Evolutionary conservation across 2,888 invertebrate genomes (phyloP), one percentile per base, ranked within the genome.

Genomic region (Chymomyza amoena): DNA sequence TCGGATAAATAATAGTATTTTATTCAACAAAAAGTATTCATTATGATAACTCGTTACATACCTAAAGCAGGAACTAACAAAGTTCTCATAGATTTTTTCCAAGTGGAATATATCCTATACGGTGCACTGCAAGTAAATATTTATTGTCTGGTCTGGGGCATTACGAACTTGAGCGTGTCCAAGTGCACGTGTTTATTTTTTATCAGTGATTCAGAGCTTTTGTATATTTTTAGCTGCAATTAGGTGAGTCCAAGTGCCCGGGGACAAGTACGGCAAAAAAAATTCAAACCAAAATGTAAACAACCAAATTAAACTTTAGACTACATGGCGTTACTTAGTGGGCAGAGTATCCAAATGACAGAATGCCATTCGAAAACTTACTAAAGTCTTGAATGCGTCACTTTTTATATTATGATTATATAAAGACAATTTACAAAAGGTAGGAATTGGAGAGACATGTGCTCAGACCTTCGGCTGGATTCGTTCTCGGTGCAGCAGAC

Each of bases 161-260:
- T 0, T 4, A 9, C 13, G 52, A 15, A 15, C 52, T 18, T 15
- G 52, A 18, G 32, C n/a, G 51, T 66, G 18, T 45, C 56, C 18
- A 50, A 61, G 52, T 45, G 39, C 39, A 45, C 39, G 45, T 70
- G 65, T 71, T 20, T 25, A n/a, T n/a, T 25, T 25, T 76, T 72
- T 76, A 78, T 76, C 78, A 63, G 70, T 87, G 83, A 84, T 69
- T 78, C 87, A 87, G 78, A 60, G 69, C 64, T 67, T 32, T 61
- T 72, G 72, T 61, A 51, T 74, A 69, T 80, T 60, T 60, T 60
- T 60, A 60, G 60, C 57, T 20, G 20, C 25, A 57, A 16, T 57
- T 25, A 57, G 1, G 39, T 45, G 39, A 18, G 16, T 51, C 20
- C 54, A 54, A 54, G 54, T 13, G 32, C n/a, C 6, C 50, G 36